Conservation (phyloP, 1,140 invertebrate genomes). For the Lasioglossum baleicum region DNA sequence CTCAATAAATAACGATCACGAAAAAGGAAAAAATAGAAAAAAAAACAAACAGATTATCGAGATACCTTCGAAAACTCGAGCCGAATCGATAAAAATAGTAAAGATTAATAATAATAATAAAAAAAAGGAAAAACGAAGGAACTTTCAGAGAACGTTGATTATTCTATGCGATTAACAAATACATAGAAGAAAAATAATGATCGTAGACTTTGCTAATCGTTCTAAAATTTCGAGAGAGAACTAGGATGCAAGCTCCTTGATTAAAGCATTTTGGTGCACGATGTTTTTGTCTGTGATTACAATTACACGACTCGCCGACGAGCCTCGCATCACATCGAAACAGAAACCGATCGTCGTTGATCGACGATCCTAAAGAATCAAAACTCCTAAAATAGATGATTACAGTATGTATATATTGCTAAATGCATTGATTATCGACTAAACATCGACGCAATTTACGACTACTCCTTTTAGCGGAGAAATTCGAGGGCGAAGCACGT, state of each 20-base stretch:
- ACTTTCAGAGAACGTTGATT: not conserved
- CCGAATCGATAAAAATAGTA: not conserved
- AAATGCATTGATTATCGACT: slow-evolving; percentile 14
- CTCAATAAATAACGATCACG: slow-evolving; percentile 6
- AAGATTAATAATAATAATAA: not conserved
- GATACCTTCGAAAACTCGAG: not conserved
- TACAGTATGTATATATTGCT: slow-evolving; percentile 10
- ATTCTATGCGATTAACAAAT: not conserved
- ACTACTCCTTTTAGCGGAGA: not conserved
- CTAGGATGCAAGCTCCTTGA: slow-evolving; percentile 22
- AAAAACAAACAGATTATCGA: not conserved
- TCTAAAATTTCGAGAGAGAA: slow-evolving; percentile 10
- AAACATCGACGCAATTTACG: slow-evolving; percentile 25
- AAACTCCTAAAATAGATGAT: not conserved
- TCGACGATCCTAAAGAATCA: not conserved
- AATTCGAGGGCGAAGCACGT: not conserved
- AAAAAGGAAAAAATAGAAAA: slow-evolving; percentile 28
- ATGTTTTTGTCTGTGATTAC: not conserved
- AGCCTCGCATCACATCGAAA: not conserved
- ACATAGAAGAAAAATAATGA: not conserved
- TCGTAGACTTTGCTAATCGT: not conserved
- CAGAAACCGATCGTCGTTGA: not conserved
- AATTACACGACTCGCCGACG: not conserved
- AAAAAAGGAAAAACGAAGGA: not conserved
- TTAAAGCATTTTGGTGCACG: not conserved